A percentile compares a stretch with the other conserved stretches of the same genome.
These are phyloP conservation scores for Lasiurus borealis DNA, from an alignment of 2,113 vertebrate genomes.

Conservation along the genomic window DNA sequence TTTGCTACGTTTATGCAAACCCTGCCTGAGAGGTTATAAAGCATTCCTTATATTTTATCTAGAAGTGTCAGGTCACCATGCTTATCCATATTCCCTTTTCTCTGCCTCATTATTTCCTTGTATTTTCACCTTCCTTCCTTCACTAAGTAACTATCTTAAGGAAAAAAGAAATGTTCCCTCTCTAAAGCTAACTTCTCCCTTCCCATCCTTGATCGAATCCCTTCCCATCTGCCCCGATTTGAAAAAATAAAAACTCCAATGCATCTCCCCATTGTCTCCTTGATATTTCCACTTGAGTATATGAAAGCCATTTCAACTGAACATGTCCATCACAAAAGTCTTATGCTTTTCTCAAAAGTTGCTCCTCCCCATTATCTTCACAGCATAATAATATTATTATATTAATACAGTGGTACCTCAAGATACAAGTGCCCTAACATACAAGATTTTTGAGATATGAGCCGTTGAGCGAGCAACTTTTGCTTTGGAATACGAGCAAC, in stretches of 20 bases:
- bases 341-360: neutral
- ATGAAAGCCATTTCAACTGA: neutral
- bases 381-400: neutral
- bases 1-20: neutral
- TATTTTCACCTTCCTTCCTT: neutral
- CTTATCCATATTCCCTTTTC: neutral
- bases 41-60: neutral
- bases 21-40: neutral
- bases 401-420: too few species aligned
- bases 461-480: too few species aligned
- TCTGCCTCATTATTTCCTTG: neutral
- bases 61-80: neutral
- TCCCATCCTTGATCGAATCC: neutral
- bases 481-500: too few species aligned
- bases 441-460: too few species aligned
- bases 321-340: neutral
- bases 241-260: neutral
- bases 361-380: neutral
- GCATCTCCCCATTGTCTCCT: neutral
- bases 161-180: neutral
- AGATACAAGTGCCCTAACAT: too few species aligned
- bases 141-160: neutral
- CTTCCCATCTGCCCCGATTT: neutral
- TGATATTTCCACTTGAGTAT: neutral
- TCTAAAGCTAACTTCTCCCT: neutral